A percentile compares a stretch with the other conserved stretches of the same genome.
These are phyloP conservation scores for Grantiella picta DNA, from an alignment of 2,113 vertebrate species.

Conservation along the genomic window DNA sequence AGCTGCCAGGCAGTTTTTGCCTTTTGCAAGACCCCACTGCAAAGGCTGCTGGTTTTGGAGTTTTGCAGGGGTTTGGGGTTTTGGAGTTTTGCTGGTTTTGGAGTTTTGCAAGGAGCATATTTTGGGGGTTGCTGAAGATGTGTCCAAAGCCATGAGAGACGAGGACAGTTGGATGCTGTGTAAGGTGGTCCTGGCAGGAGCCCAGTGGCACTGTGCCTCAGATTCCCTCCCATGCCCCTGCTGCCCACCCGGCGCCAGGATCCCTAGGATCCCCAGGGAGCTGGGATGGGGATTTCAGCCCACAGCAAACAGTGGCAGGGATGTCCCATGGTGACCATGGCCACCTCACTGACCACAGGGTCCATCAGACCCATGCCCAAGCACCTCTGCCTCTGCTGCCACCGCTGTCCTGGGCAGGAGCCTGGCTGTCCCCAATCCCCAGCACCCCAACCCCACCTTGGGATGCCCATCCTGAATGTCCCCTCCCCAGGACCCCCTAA, in stretches of 20 bases:
- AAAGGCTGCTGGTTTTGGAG: neutral
- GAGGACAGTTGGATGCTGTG: neutral
- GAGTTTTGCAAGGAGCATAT: rapidly evolving
- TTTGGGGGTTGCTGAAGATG: neutral
- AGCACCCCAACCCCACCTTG: rapidly evolving
- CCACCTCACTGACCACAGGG: neutral
- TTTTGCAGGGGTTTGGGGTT: neutral
- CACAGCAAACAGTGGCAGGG: neutral
- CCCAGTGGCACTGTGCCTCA: rapidly evolving
- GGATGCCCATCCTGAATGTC: neutral
- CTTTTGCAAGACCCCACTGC: neutral
- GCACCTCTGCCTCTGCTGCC: neutral
- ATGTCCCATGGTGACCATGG: rapidly evolving
- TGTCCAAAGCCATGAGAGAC: neutral
- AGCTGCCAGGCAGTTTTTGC: neutral
- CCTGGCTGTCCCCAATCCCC: neutral
- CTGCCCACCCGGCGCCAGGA: neutral
- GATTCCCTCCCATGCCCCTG: neutral
- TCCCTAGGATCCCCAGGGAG: neutral
- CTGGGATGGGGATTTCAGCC: neutral
- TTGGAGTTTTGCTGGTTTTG: neutral
- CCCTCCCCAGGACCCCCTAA: neutral
- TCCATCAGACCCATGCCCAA: rapidly evolving
- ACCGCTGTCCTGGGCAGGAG: neutral
- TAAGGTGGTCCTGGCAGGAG: neutral